Percentiles rank a stretch among this genome's conserved stretches.
Evolutionary conservation across 2,113 vertebrate genomes (phyloP).

Genomic region (Emydocephalus ijimae): DNA sequence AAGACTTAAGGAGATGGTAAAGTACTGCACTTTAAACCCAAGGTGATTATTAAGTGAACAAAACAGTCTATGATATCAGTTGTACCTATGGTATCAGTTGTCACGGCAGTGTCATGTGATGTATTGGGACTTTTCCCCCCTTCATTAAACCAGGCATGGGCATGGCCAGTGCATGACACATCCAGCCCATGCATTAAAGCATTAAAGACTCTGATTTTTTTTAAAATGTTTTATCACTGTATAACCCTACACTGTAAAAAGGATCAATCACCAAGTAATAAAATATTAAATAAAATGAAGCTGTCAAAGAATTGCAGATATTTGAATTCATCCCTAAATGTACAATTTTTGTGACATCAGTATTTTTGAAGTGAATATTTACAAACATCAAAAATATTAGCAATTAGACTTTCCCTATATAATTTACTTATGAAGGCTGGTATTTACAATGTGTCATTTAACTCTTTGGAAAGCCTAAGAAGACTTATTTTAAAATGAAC

Average conservation of each 20-base stretch:
- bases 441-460: background rate
- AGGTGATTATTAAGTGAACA: slow-evolving; percentile 29
- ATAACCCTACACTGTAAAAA: background rate
- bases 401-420: background rate
- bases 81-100: slow-evolving; percentile 37
- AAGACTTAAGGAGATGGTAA: slow-evolving; percentile 28
- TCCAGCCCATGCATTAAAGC: background rate
- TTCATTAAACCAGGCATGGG: no score
- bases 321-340: background rate
- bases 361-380: background rate
- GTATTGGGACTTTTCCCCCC: no score
- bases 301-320: background rate
- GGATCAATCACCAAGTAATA: background rate
- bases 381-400: background rate
- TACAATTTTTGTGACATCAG: background rate
- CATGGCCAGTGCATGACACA: no score
- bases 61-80: slow-evolving; percentile 36
- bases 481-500: background rate
- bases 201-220: slow-evolving; percentile 29
- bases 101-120: background rate
- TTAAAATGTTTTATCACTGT: background rate
- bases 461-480: background rate
- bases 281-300: background rate
- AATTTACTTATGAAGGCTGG: background rate
- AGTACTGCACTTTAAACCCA: slow-evolving; percentile 63